A percentile compares a stretch with the other conserved stretches of the same genome.
These are phyloP conservation scores for Champsocephalus esox DNA, from an alignment of 2,797 vertebrate genomes.

Conservation along the genomic window DNA sequence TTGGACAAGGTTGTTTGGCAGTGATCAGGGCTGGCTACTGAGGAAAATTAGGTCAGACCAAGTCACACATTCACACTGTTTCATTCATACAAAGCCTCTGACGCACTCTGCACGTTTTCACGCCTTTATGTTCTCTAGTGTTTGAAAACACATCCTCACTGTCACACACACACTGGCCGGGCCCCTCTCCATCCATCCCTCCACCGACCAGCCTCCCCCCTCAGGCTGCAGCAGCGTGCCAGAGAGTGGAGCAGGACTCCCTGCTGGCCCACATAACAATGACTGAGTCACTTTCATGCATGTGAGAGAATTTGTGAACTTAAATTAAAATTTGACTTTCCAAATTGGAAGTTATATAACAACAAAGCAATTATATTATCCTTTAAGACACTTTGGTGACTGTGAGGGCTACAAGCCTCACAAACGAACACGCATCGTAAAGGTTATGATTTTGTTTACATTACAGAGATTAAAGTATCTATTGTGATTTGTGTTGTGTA, in stretches of 20 bases:
- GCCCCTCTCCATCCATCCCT: constrained; percentile 45
- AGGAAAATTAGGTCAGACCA: constrained; percentile 77
- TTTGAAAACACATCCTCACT: constrained; percentile 22
- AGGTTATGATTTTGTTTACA: too few relatives aligned
- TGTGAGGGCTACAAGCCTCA: too few relatives aligned
- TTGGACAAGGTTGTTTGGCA: constrained; percentile 15
- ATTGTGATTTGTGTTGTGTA: too few relatives aligned
- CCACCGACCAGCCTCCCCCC: constrained; percentile 41
- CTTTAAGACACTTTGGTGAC: neutral
- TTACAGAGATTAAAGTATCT: too few relatives aligned
- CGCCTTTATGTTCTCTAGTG: constrained; percentile 48
- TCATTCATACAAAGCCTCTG: constrained; percentile 56
- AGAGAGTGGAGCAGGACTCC: constrained; percentile 58
- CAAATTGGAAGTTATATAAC: constrained; percentile 42
- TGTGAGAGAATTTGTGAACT: constrained; percentile 17
- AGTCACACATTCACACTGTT: constrained; percentile 32
- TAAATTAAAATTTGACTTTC: constrained; percentile 5
- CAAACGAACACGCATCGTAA: too few relatives aligned
- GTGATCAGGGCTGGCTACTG: constrained; percentile 49
- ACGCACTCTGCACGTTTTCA: constrained; percentile 44
- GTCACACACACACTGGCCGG: constrained; percentile 16
- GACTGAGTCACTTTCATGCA: constrained; percentile 8
- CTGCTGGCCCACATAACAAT: constrained; percentile 53
- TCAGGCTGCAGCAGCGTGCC: constrained; percentile 53
- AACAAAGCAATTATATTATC: constrained; percentile 27